A percentile compares a stretch with the other conserved stretches of the same genome.
These are phyloP conservation scores for Cataglyphis cursor DNA, from an alignment of 2,888 invertebrate genomes.

Conservation along the genomic window DNA sequence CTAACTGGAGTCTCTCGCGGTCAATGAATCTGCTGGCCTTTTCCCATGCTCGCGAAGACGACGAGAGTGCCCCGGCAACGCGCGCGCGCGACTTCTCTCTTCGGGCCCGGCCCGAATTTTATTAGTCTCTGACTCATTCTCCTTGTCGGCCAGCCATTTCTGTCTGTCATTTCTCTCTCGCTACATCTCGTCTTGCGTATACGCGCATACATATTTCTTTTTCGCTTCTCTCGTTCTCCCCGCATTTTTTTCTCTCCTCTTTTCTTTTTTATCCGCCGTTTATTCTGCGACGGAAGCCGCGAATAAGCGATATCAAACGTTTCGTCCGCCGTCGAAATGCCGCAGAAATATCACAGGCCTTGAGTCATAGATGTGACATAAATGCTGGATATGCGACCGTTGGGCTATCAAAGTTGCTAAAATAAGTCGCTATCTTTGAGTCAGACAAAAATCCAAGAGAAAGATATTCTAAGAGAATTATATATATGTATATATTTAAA, in stretches of 20 bases:
- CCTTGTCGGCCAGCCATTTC: conserved; percentile 49
- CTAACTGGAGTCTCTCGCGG: conserved; percentile 77
- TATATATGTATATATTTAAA: not conserved
- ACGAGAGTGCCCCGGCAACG: conserved; percentile 67
- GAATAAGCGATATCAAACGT: conserved; percentile 56
- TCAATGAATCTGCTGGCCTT: conserved; percentile 85
- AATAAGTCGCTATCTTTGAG: conserved; percentile 16
- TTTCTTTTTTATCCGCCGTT: conserved; percentile 17
- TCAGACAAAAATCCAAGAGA: not conserved
- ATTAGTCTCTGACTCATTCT: conserved; percentile 78
- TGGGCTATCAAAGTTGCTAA: conserved; percentile 25
- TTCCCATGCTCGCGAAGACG: conserved; percentile 80
- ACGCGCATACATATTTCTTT: conserved; percentile 34
- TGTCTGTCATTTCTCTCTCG: conserved; percentile 26
- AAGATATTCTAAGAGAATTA: not conserved
- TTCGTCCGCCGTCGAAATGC: conserved; percentile 43
- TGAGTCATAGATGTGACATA: conserved; percentile 34
- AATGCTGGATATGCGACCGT: conserved; percentile 22
- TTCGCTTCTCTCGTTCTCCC: conserved; percentile 8
- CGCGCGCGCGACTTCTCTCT: conserved; percentile 53
- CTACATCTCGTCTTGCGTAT: conserved; percentile 26
- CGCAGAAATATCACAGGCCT: conserved; percentile 47
- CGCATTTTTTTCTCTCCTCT: not conserved
- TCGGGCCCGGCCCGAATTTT: conserved; percentile 75
- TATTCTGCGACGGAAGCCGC: conserved; percentile 47